A percentile compares a stretch with the other conserved stretches of the same genome.
These are phyloP conservation scores for Myotis findleyi DNA, from an alignment of 2,797 vertebrate genomes.

Conservation along the genomic window DNA sequence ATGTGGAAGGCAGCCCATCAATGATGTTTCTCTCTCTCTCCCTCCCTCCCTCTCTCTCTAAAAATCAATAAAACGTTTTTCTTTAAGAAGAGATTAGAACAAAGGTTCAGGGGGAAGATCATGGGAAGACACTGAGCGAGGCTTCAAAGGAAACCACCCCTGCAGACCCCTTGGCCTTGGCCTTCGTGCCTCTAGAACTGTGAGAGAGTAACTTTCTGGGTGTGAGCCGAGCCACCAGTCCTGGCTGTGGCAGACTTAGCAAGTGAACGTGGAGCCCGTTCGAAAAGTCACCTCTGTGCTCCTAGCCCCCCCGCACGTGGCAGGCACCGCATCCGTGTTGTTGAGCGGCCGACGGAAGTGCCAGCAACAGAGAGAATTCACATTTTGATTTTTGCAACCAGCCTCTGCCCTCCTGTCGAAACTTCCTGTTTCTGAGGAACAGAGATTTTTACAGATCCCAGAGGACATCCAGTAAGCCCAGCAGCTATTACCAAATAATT, in stretches of 20 bases:
- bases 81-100: not conserved
- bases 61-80: no score
- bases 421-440: conserved; percentile 84
- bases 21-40: no score
- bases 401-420: conserved; percentile 72
- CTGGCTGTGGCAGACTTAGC: not conserved
- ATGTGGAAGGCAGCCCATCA: no score
- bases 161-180: not conserved
- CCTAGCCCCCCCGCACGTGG: not conserved
- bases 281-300: not conserved
- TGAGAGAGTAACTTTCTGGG: not conserved
- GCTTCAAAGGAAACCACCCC: not conserved
- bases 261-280: not conserved
- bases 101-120: not conserved
- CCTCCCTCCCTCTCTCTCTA: no score
- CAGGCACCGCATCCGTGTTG: not conserved
- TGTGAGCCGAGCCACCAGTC: not conserved
- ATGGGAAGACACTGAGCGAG: not conserved
- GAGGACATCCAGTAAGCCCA: conserved; percentile 80
- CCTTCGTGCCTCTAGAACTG: not conserved
- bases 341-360: not conserved
- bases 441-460: conserved; percentile 76
- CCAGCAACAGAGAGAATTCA: not conserved
- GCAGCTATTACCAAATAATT: conserved; percentile 79
- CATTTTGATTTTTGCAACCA: conserved; percentile 58